Evolutionary conservation across 2,888 invertebrate species (phyloP), one percentile per base, ranked within the genome.

Genomic region (Rhagonycha fulva): DNA sequence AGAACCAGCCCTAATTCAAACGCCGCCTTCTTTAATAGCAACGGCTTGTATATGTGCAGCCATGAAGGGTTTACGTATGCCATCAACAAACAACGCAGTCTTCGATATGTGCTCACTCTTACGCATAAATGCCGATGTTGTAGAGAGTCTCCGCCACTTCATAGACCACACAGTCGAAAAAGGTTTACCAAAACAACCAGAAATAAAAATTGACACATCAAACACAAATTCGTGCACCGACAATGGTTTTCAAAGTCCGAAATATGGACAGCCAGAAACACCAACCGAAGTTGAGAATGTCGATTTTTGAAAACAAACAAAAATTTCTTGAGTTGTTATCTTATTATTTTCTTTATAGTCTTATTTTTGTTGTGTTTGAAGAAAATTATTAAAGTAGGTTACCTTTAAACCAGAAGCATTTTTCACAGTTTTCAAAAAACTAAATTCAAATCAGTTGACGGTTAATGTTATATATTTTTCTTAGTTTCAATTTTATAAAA

Each of bases 1-100:
- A 94, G 94, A 94, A 87, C 92, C 93, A n/a, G 92, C 91, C 81
- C 91, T 94, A 84, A 91, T 94, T 79, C 89, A 92, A 84, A 92
- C 92, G 74, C 91, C 92, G 11, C 93, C 94, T 26, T 94, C 94
- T 0, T 84, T 94, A 84, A 90, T 94, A 14, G 94, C 94, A 0
- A 91, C 92, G 10, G 93, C 93, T 7, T 93, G 93, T 84, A 90
- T 94, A 72, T 90, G 92, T 63, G 92, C 93, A 0, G 93, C 94
- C 0, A 91, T 92, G 10, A 89, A 92, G 10, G 94, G 93, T 0
- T 83, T 92, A 75, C 88, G 88, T 77, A 81, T 87, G 87, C 89
- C 89, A 84, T 90, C 79, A 82, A 89, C 85, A 26, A 78, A 83
- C 62, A 81, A 79, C n/a, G 88, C 87, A 3, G 81, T 87, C 14